These are phyloP conservation scores for Tauraco erythrolophus DNA, from an alignment of 2,113 vertebrate genomes.

Conservation along the genomic window DNA sequence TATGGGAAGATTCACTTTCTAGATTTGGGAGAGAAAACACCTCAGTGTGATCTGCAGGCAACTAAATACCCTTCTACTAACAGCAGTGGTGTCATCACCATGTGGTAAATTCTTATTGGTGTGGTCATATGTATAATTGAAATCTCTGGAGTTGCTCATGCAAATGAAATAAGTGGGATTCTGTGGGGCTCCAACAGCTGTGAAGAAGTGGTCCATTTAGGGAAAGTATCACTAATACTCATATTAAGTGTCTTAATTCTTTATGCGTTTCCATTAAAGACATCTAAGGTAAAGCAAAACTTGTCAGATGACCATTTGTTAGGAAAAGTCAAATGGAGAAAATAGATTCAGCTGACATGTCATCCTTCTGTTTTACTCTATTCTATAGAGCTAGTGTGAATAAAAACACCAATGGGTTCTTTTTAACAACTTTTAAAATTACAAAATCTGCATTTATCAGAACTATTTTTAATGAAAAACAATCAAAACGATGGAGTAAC, in stretches of 20 bases:
- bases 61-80: not conserved
- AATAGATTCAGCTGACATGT: not conserved
- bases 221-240: not conserved
- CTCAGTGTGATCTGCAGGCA: not conserved
- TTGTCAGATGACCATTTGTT: not conserved
- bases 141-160: not conserved
- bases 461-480: not conserved
- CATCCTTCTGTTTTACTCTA: not conserved
- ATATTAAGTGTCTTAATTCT: not conserved
- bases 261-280: not conserved
- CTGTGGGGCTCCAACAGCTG: not conserved
- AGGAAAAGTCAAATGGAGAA: not conserved
- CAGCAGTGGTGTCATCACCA: not conserved
- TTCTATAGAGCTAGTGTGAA: not conserved
- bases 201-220: not conserved
- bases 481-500: not conserved
- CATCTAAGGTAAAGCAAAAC: not conserved
- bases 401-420: not conserved
- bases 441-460: not conserved
- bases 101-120: not conserved
- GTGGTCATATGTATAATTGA: not conserved
- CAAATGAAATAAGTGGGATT: not conserved
- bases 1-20: not conserved
- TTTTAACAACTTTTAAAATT: not conserved
- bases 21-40: not conserved